Evolutionary conservation across 37 sponge, comb jelly and placozoan genomes (phyloP), one percentile per base, ranked within the genome.

Genomic region (Beroe ovata): DNA sequence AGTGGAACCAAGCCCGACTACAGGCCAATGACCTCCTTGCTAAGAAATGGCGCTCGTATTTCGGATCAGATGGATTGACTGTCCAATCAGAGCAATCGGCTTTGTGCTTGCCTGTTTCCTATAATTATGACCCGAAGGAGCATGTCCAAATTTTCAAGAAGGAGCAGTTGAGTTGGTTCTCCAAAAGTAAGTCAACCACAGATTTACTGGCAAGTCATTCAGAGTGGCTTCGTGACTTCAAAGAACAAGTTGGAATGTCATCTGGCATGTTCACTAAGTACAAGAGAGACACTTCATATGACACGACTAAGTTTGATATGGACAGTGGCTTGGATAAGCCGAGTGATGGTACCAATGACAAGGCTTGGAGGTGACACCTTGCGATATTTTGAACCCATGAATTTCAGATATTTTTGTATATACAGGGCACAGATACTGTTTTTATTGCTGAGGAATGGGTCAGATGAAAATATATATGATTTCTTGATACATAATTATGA

Each of bases 171-270:
- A 21, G 84, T 42, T 77, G 84, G 84, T 19, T 77, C 28, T 77
- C 84, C 0, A 77, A 77, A 36, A 77, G 33, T 54, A 77, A 77
- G 41, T 40, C 47, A 19, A 77, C 84, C 28, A 42, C 84, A 14
- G 84, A 77, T 23, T 23, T 77, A 21, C 23, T 77, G 23, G 84
- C 84, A 1, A 77, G 84, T 77, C 84, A 77, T 29, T 77, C 84
- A 3, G 84, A 77, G 25, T 77, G 84, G 84, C 54, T 77, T 21
- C 35, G 84, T 6, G 84, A 77, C 47, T 77, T 77, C 22, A 77
- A 77, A 42, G 84, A 77, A 41, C 84, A 77, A 77, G 84, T 77
- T 42, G 84, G 84, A n/a, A 77, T 77, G 84, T 42, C 42, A n/a
- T 77, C 84, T 21, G 54, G 54, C 41, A 23, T 19, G 11, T 77